Percentiles rank a stretch among this genome's conserved stretches.
Conservation (phyloP, 2,888 invertebrate genomes). For the Alentia gelatinosa region DNA sequence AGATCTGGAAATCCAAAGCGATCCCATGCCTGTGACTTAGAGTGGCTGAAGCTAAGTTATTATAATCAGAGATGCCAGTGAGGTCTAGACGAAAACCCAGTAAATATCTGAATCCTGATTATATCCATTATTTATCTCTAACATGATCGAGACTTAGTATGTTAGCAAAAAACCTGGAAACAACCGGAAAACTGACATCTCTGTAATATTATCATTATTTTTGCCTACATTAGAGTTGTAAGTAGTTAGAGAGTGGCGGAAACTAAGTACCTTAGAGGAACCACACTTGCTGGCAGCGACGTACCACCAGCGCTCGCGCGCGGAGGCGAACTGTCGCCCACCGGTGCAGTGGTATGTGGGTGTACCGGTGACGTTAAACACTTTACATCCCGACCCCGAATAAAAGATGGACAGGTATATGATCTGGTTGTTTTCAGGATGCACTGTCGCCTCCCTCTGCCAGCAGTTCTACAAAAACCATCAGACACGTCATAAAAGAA, state of each 20-base stretch:
- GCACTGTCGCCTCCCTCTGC: slow-evolving; percentile 87
- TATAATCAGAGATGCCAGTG: no score
- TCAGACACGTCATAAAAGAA: background rate
- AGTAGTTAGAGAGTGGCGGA: background rate
- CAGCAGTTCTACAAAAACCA: slow-evolving; percentile 85
- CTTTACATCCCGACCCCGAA: slow-evolving; percentile 64
- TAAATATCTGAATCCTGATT: no score
- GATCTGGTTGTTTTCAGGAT: slow-evolving; percentile 88
- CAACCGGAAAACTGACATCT: no score
- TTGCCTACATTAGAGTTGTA: no score
- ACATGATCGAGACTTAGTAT: no score
- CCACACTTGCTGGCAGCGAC: slow-evolving; percentile 90
- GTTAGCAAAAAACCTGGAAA: no score
- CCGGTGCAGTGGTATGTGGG: slow-evolving; percentile 70
- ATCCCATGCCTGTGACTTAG: no score
- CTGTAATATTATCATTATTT: no score
- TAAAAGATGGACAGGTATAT: slow-evolving; percentile 79
- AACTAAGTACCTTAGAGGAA: slow-evolving; percentile 29
- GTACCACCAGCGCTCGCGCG: slow-evolving; percentile 96
- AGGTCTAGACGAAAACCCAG: no score
- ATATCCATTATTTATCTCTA: no score
- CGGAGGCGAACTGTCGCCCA: slow-evolving; percentile 87
- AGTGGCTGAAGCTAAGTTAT: no score
- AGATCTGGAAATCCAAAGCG: background rate
- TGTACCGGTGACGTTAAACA: background rate